Base-by-base conservation (phyloP, 2,888 invertebrate species). In the Metellina segmentata region DNA sequence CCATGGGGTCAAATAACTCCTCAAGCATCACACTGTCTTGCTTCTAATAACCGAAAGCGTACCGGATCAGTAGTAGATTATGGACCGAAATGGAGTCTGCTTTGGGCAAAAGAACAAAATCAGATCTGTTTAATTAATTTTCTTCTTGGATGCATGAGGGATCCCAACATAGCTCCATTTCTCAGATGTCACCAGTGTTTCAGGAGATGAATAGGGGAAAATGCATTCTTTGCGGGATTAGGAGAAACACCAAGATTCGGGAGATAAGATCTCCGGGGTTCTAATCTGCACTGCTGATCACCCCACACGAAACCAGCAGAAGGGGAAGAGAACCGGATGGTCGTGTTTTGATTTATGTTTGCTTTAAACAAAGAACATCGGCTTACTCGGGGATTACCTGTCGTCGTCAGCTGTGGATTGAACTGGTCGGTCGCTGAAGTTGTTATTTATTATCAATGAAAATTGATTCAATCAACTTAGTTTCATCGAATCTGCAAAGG, bases 191-290 rank as follows among this genome's bases (percentile, higher is more conserved):
- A 88, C 88, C 53, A 19, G 19, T 48, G 52, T 20, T 88, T 51
- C 88, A 51, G n/a, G 81, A 81, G 34, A 81, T 74, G 81, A 88
- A 86, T 86, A 69, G 86, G 86, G 51, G 69, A 81, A 34, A 86
- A 86, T 52, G n/a, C 81, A 88, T 88, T 88, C 88, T 78, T 81
- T 20, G 74, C 13, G n/a, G 81, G 88, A 88, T 88, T 88, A 88
- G 81, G 20, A 52, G 19, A 19, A 72, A 88, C 74, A 81, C 81
- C 8, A 52, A 81, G 49, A 81, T 74, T 81, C 70, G 78, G 48
- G 13, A n/a, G 88, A 88, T 88, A 88, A 81, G 88, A 81, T 85
- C 85, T 75, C 53, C 6, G 51, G 61, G 53, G 53, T 34, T 72
- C 70, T 81, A 88, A 88, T 86, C 86, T 86, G 19, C 51, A 8